These are phyloP conservation scores for Oryzias curvinotus DNA, from an alignment of 2,113 vertebrate species.

Conservation along the genomic window DNA sequence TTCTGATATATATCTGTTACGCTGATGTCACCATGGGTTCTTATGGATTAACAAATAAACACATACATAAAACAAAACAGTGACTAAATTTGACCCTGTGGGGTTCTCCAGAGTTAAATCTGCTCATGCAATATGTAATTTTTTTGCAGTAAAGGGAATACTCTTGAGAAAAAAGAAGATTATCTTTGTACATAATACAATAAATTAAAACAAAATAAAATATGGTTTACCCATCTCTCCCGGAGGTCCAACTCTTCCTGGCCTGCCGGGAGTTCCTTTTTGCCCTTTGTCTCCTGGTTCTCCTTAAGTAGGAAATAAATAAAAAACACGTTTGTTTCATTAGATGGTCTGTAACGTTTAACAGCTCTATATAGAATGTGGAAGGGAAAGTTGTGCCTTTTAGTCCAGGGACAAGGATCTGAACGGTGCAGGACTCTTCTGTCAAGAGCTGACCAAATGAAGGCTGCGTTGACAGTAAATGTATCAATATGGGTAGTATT, in stretches of 20 bases:
- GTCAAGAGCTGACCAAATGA: slow-evolving; percentile 81
- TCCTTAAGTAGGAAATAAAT: slow-evolving; percentile 70
- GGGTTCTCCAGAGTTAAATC: no score
- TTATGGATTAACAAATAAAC: no score
- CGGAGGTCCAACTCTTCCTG: slow-evolving; percentile 90
- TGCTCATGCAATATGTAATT: no score
- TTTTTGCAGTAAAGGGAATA: no score
- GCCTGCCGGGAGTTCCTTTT: slow-evolving; percentile 90
- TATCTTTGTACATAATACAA: background rate
- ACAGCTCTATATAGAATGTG: background rate
- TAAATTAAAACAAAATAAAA: background rate
- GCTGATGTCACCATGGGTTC: no score
- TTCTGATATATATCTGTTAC: no score
- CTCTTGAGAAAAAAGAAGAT: no score
- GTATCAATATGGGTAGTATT: slow-evolving; percentile 80
- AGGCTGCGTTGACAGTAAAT: slow-evolving; percentile 79
- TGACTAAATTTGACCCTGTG: no score
- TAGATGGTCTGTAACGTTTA: background rate
- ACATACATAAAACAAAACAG: no score
- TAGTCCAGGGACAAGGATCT: slow-evolving; percentile 95
- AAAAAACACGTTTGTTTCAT: background rate
- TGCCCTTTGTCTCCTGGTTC: slow-evolving; percentile 90
- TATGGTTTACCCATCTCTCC: slow-evolving; percentile 85
- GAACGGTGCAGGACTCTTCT: slow-evolving; percentile 93
- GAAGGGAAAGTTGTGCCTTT: slow-evolving; percentile 81